Evolutionary conservation across 2,797 vertebrate species (phyloP), one percentile per base, ranked within the genome.

Genomic region (Novumbra hubbsi): DNA sequence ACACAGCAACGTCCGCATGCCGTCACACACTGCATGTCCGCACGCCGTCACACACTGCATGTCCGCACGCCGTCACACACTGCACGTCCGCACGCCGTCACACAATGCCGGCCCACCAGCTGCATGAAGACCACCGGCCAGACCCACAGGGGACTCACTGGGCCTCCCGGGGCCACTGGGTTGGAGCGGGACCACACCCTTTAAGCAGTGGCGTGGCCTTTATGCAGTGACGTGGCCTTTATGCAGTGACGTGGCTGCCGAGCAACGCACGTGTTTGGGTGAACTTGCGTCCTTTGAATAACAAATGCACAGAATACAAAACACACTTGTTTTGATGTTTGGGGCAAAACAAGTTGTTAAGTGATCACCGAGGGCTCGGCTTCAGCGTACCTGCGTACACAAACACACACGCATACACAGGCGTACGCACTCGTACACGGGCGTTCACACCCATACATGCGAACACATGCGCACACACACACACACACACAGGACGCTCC

Each of bases 61-160:
- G 41, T 45, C 41, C n/a, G 45, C 32, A 67, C 74, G 81, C 75
- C 74, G 85, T 73, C 73, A 84, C 74, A 75, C 73, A 30, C 71
- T 57, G 71, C 66, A 57, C 34, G 41, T 45, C 41, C n/a, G 45
- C 32, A 67, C 74, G 81, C 75, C 74, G 85, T 73, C 73, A 84
- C 74, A 75, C 73, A 30, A 70, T 57, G 71, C 66, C n/a, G 49
- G 38, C 64, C 70, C 75, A 71, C 74, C 72, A 76, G 82, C 82
- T 83, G 73, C 66, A 85, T 76, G 85, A 86, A 85, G 67, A 83
- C 68, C 24, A 76, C 68, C n/a, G 50, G 50, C 50, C n/a, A n/a
- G n/a, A n/a, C 50, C 75, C 41, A 66, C 30, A 68, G 41, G 55
- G 9, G 38, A 32, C 72, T 71, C 50, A 75, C 21, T 66, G 48